A percentile compares a stretch with the other conserved stretches of the same genome.
phyloP scores from a whole-genome alignment of 64 coral and sea anemone genomes.

The Astreopora myriophthalma region DNA sequence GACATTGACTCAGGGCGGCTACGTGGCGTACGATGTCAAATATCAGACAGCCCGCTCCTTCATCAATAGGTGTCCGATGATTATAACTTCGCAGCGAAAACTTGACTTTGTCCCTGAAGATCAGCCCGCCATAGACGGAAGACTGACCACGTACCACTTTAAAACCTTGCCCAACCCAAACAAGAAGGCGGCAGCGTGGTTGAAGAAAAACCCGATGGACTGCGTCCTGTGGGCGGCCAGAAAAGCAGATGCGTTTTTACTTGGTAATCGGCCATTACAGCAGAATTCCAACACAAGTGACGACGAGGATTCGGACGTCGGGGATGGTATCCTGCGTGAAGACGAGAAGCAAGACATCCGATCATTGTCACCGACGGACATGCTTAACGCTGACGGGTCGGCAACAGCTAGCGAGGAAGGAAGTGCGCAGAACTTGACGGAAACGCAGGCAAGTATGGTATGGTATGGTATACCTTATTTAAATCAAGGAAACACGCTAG shows the following conservation, averaged over 20 bases:
- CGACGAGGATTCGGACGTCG: neutral
- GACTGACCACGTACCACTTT: slow-evolving; percentile 12
- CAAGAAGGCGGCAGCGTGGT: slow-evolving; percentile 36
- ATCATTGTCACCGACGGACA: too few species aligned
- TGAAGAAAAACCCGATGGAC: slow-evolving; percentile 50
- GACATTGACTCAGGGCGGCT: slow-evolving; percentile 27
- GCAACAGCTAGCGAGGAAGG: too few species aligned
- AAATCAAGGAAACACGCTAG: too few species aligned
- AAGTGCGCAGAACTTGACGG: too few species aligned
- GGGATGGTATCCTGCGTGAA: neutral
- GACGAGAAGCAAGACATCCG: neutral
- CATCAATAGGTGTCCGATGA: slow-evolving; percentile 53
- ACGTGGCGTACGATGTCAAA: slow-evolving; percentile 22
- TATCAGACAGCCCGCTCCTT: slow-evolving; percentile 37
- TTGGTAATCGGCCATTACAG: neutral
- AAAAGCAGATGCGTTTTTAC: neutral
- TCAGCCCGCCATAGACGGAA: slow-evolving; percentile 34
- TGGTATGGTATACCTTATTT: too few species aligned
- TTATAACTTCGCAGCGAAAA: slow-evolving; percentile 17
- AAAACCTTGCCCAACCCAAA: slow-evolving; percentile 16
- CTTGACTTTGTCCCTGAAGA: neutral
- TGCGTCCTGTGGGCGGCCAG: slow-evolving; percentile 35
- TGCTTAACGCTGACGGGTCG: too few species aligned
- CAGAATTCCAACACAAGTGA: neutral
- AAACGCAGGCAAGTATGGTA: too few species aligned